Base-by-base conservation (phyloP, 2,797 vertebrate genomes). In the Graptemys geographica region DNA sequence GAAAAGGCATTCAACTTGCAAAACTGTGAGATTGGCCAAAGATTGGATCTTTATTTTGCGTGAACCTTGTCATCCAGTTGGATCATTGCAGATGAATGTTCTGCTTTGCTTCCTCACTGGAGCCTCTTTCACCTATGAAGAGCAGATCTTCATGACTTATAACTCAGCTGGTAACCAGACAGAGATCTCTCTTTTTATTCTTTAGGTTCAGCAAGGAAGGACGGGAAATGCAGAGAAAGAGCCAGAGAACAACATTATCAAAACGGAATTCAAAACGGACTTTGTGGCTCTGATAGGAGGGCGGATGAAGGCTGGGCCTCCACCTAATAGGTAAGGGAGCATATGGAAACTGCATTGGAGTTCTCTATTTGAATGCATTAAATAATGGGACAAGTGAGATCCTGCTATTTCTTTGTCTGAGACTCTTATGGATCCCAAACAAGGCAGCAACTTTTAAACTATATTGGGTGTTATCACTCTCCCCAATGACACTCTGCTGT, bases 191-290 rank as follows among this genome's bases (percentile, higher is more conserved):
- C 81, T 1, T 0, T 0, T 80, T 0, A 23, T 62, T 92, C 79
- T 27, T 4, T n/a, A 98, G 98, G 98, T 98, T 80, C 98, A 98
- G 86, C 98, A 98, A 80, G 98, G 98, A 87, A 97, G 98, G 81
- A 97, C 93, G 11, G 96, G 97, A 52, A 97, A 97, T 79, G 85
- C 97, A 51, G 98, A 98, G 84, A 98, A 98, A 85, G 98, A 98
- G 49, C 91, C 96, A 37, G 98, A 98, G 94, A 96, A 96, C 72
- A 94, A 95, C 83, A 95, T 96, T 57, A 95, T 97, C 84, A 98
- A 98, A 95, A 92, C 97, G 81, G 98, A 98, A 81, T 97, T 98
- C 92, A 98, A 98, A 82, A 95, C 96, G 2, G 97, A 98, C 65
- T 97, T 98, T 87, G 80, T 96, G 78, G 93, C 97, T 52, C 94